These are phyloP conservation scores for Rissa tridactyla DNA, from an alignment of 2,113 vertebrate genomes.

Conservation along the genomic window DNA sequence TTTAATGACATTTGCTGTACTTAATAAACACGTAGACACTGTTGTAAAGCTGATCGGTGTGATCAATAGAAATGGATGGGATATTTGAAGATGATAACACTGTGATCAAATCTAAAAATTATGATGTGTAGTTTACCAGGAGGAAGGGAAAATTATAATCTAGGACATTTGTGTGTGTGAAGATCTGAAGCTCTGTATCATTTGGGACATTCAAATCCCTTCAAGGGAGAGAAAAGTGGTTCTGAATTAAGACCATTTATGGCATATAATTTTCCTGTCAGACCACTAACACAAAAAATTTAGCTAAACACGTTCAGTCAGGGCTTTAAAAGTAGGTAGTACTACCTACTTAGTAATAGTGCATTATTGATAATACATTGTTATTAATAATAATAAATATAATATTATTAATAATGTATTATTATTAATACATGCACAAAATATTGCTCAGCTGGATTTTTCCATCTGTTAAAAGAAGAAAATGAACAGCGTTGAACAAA, in stretches of 20 bases:
- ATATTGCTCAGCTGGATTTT: neutral
- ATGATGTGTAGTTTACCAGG: neutral
- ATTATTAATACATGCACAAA: neutral
- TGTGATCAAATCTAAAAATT: neutral
- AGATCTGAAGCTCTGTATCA: neutral
- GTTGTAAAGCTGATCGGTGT: neutral
- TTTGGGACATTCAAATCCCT: neutral
- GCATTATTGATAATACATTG: neutral
- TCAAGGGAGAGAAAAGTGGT: neutral
- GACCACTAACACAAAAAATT: neutral
- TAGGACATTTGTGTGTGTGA: too few relatives aligned
- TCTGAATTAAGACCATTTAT: neutral
- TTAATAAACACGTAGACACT: neutral
- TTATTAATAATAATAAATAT: neutral
- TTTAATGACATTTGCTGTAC: neutral
- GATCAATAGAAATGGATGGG: neutral
- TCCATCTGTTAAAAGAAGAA: neutral
- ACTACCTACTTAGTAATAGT: neutral
- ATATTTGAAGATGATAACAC: neutral
- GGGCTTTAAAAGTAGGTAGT: neutral
- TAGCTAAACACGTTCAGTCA: neutral
- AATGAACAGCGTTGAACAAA: neutral
- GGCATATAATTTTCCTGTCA: neutral
- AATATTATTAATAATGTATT: neutral
- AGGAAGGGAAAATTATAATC: neutral